Base-by-base conservation (phyloP, 1,140 invertebrate genomes). In the Drosophila tropicalis region DNA sequence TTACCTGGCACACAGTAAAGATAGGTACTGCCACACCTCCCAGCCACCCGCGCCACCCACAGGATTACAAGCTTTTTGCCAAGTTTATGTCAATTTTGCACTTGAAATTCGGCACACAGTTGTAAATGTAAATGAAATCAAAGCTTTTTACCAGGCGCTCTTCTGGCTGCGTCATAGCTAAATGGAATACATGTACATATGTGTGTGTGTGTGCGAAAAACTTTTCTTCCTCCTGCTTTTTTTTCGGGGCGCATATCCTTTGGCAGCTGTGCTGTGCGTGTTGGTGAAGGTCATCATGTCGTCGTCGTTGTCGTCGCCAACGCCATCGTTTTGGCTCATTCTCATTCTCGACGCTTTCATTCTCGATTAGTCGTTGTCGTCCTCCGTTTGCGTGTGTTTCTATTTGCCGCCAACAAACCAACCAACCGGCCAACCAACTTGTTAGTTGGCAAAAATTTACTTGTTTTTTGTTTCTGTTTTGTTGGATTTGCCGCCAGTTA, bases 211-310 rank as follows among this genome's bases (percentile, higher is more conserved):
- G 72, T 77, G 83, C 80, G 76, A 77, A 87, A 84, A 87, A 86
- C 80, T 87, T 87, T 83, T 62, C 73, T 82, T 86, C 36, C 36
- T 39, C 17, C 44, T 51, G 9, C 81, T 86, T 29, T 29, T 29
- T 29, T 29, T 29, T 29, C 29, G 29, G 29, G 29, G 78, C 74
- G 62, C 41, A 55, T 29, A 55, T 79, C 68, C 79, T 70, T 87
- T 62, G 54, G 44, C 29, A 62, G 58, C 73, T 81, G 29, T 29
- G 29, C 29, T 29, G 74, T 85, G 85, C 81, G 85, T 86, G 82
- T 81, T 90, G 82, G 72, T 90, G 87, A 90, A 90, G 87, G 87
- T 90, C 87, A 90, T 90, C 76, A 77, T 72, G 87, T 81, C 80
- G 87, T 77, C 67, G 79, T 68, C 56, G 15, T 39, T n/a, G 54